Base-by-base conservation (phyloP, 37 sponge, comb jelly and placozoan genomes). In the Hexactinellida sp. region DNA sequence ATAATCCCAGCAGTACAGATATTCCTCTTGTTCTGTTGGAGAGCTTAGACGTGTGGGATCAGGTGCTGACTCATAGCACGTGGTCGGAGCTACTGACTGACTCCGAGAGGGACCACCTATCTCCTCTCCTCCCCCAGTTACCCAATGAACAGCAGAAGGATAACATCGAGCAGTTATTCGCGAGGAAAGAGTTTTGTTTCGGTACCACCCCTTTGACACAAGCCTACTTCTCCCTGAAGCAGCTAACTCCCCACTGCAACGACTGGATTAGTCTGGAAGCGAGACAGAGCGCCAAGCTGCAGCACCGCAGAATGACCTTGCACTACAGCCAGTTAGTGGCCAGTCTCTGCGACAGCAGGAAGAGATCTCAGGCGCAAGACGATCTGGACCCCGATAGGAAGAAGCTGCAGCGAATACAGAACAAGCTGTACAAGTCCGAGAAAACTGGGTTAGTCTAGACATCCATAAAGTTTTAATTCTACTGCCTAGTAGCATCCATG, bases 31-130 rank as follows among this genome's bases (percentile, higher is more conserved):
- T 21, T 1, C 76, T 63, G 76, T n/a, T 63, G 13, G 76, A 63
- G 25, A 63, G 76, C 34, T 5, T 25, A 34, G 88, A 87, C 19
- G 39, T 92, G 13, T 94, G 92, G 83, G 36, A 36, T n/a, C 54
- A 90, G 37, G 92, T 92, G 30, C 36, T 94, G 55, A 82, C 83
- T 38, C 38, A 83, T 47, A 84, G 88, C 55, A 92, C 95, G 0
- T 90, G 91, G 91, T 32, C 52, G 36, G 37, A 90, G 24, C 90
- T 90, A 0, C 84, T 94, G 13, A 84, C 85, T 23, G 87, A 91
- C 32, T 88, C 89, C 19, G 95, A 94, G 28, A 85, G 91, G 37
- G 63, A 90, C 47, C 82, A 84, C 23, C 82, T 94, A 30, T 37
- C 52, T 24, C 25, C 52, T 5, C 76, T 88, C 9, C 86, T 90